These are phyloP conservation scores for Acromyrmex charruanus DNA, from an alignment of 1,140 invertebrate species.

Conservation along the genomic window DNA sequence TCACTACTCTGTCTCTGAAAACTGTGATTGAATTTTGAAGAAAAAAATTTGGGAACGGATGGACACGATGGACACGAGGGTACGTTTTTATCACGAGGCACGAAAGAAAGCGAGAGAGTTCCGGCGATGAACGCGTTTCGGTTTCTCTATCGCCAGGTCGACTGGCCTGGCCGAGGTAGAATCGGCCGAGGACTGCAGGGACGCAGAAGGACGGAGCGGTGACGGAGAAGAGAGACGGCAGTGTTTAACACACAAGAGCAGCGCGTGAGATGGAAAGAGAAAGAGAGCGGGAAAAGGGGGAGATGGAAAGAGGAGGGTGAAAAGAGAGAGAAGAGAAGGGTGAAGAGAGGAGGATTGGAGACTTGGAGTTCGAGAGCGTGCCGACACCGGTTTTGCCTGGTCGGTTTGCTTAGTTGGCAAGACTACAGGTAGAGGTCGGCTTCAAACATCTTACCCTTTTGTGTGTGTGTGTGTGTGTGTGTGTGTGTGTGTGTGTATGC, in stretches of 20 bases:
- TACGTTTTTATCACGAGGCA: neutral
- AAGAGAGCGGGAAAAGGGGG: conserved; percentile 24
- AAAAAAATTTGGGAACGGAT: neutral
- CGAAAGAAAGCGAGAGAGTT: neutral
- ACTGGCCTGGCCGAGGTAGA: conserved; percentile 59
- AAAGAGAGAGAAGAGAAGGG: conserved; percentile 47
- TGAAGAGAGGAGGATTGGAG: conserved; percentile 50
- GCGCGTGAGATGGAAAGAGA: conserved; percentile 14
- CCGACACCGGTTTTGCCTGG: conserved; percentile 65
- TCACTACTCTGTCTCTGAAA: no score
- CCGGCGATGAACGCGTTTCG: conserved; percentile 15
- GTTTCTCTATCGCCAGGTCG: conserved; percentile 52
- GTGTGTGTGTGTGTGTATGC: no score
- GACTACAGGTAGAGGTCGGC: conserved; percentile 60
- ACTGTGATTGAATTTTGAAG: neutral
- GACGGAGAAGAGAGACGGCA: conserved; percentile 23
- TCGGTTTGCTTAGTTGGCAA: conserved; percentile 62
- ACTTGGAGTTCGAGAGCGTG: conserved; percentile 43
- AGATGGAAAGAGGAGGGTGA: neutral
- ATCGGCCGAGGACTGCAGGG: conserved; percentile 54
- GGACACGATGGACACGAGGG: neutral
- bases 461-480: no score
- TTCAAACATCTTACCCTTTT: conserved; percentile 24
- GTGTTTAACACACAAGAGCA: conserved; percentile 56
- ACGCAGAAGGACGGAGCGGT: conserved; percentile 62